These are phyloP conservation scores for Sebastes reedi DNA, from an alignment of 2,797 vertebrate species.

Conservation along the genomic window DNA sequence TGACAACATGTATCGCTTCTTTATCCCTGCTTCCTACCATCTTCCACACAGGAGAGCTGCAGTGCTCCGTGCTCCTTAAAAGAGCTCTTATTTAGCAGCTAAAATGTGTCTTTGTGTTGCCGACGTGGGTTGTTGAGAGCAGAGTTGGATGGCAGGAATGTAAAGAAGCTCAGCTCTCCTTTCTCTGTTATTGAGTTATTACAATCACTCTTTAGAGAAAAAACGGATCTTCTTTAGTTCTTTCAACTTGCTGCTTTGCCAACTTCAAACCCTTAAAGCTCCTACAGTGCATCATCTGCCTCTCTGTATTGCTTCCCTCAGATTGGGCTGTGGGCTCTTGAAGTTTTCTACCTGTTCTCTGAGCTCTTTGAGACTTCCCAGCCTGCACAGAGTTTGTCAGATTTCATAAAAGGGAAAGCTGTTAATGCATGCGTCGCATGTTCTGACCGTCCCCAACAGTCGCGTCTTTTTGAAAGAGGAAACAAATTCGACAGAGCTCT, in stretches of 20 bases:
- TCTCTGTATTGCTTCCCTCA: constrained; percentile 65
- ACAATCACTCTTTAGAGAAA: constrained; percentile 81
- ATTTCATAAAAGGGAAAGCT: constrained; percentile 74
- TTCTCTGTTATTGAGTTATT: constrained; percentile 80
- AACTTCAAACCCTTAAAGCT: constrained; percentile 78
- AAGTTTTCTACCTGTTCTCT: constrained; percentile 71
- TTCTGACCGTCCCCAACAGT: constrained; percentile 70
- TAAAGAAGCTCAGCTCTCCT: constrained; percentile 57
- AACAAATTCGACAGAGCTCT: too few species aligned
- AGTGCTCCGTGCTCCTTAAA: not conserved
- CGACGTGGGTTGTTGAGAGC: constrained; percentile 52
- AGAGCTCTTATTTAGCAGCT: constrained; percentile 23
- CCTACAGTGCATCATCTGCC: constrained; percentile 63
- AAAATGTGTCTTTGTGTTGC: constrained; percentile 28
- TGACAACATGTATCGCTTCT: not conserved
- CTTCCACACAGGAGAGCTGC: not conserved
- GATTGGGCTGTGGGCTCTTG: constrained; percentile 71
- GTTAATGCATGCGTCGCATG: constrained; percentile 70
- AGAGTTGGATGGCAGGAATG: constrained; percentile 44
- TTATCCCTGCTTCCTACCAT: not conserved
- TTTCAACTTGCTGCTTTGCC: constrained; percentile 83
- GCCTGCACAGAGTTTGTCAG: constrained; percentile 61
- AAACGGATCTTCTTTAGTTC: constrained; percentile 79
- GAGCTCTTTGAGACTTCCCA: constrained; percentile 65
- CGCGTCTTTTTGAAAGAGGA: constrained; percentile 64